Conservation (phyloP, 2,888 invertebrate species). For the Dasypogon diadema region DNA sequence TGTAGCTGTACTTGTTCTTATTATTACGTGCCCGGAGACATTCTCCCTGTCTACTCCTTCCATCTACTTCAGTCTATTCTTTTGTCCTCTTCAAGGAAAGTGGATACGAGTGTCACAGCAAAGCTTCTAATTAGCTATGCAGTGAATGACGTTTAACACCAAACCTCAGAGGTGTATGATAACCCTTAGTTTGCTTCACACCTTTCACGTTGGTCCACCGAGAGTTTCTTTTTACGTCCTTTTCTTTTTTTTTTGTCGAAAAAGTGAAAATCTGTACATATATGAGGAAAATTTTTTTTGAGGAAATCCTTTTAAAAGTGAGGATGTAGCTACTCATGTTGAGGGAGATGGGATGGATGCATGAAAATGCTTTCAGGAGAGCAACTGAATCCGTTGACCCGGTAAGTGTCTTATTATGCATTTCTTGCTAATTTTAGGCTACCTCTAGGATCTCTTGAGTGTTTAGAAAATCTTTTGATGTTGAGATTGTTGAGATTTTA, state of each 20-base stretch:
- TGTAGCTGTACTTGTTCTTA: constrained; percentile 40
- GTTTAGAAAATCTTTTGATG: constrained; percentile 10
- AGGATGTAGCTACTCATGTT: constrained; percentile 30
- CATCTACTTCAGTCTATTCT: constrained; percentile 54
- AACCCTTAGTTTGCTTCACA: not conserved
- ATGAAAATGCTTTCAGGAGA: not conserved
- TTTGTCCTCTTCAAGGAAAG: constrained; percentile 54
- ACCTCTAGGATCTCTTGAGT: not conserved
- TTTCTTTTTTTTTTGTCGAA: constrained; percentile 37
- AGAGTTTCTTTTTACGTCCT: constrained; percentile 10
- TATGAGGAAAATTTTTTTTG: constrained; percentile 29
- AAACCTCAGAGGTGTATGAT: constrained; percentile 30
- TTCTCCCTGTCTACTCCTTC: constrained; percentile 20
- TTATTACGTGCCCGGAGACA: constrained; percentile 39
- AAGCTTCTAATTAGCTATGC: constrained; percentile 56
- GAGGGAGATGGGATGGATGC: not conserved
- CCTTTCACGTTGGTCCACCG: not conserved
- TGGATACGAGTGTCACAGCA: constrained; percentile 55
- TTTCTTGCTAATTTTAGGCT: constrained; percentile 35
- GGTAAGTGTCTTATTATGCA: not conserved
- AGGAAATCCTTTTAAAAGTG: constrained; percentile 17
- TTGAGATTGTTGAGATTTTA: constrained; percentile 7
- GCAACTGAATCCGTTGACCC: constrained; percentile 31
- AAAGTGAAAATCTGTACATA: constrained; percentile 25
- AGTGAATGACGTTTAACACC: constrained; percentile 56